These are phyloP conservation scores for Lindbergichthys nudifrons DNA, from an alignment of 2,797 vertebrate species.

Conservation along the genomic window DNA sequence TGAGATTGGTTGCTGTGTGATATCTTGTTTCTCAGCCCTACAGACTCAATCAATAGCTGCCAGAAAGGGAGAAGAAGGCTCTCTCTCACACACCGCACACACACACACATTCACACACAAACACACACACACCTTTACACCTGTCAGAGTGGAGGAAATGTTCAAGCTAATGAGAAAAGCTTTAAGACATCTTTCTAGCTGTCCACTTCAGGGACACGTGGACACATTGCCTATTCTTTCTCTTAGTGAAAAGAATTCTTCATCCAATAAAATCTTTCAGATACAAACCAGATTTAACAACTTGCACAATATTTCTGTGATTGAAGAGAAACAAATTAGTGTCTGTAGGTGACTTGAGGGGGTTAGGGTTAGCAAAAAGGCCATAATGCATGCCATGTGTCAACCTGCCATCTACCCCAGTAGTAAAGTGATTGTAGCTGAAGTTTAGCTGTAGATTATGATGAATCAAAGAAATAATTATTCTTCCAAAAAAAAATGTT, in stretches of 20 bases:
- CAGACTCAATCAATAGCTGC: conserved; percentile 75
- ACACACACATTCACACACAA: too few relatives aligned
- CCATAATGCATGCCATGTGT: too few relatives aligned
- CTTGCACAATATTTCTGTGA: neutral
- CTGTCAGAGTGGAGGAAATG: conserved; percentile 32
- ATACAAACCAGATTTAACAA: neutral
- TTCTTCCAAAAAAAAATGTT: too few relatives aligned
- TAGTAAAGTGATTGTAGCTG: too few relatives aligned
- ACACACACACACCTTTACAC: conserved; percentile 3
- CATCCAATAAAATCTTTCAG: neutral
- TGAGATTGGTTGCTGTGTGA: conserved; percentile 69
- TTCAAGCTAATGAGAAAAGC: conserved; percentile 48
- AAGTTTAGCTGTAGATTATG: neutral
- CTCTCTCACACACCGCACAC: conserved; percentile 7
- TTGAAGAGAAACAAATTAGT: too few relatives aligned
- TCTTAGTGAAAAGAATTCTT: neutral
- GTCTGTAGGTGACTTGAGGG: too few relatives aligned
- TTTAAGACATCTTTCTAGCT: conserved; percentile 36
- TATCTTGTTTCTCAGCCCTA: conserved; percentile 69
- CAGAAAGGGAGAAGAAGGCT: conserved; percentile 45
- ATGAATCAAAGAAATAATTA: neutral
- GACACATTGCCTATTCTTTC: conserved; percentile 2
- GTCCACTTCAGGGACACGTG: conserved; percentile 26
- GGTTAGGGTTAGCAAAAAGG: too few relatives aligned
- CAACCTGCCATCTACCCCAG: too few relatives aligned